Conservation (phyloP, 2,113 vertebrate genomes). For the Candoia aspera region DNA sequence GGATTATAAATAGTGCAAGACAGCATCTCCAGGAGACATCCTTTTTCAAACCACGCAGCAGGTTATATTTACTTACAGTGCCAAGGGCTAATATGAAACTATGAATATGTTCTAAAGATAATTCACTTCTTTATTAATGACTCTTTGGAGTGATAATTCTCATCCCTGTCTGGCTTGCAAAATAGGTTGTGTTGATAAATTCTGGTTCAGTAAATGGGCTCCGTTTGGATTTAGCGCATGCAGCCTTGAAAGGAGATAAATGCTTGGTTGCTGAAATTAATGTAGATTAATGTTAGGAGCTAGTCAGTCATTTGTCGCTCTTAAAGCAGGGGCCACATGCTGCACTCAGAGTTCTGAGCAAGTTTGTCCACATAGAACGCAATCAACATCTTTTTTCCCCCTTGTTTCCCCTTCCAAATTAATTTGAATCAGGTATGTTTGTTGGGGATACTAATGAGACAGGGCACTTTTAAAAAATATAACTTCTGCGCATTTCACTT, state of each 20-base stretch:
- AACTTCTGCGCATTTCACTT: not conserved
- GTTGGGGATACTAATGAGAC: not conserved
- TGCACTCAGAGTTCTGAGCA: not conserved
- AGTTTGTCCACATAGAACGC: not conserved
- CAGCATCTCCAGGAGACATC: not conserved
- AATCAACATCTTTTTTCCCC: not conserved
- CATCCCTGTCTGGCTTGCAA: slow-evolving; percentile 39
- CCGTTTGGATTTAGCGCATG: slow-evolving; percentile 47
- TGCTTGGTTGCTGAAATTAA: slow-evolving; percentile 27
- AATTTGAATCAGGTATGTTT: not conserved
- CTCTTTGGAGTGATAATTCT: slow-evolving; percentile 35
- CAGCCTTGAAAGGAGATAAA: slow-evolving; percentile 29
- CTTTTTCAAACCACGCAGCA: slow-evolving; percentile 13
- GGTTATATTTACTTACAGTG: slow-evolving; percentile 9
- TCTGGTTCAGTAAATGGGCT: slow-evolving; percentile 42
- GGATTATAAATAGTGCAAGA: slow-evolving; percentile 28
- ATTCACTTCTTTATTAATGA: slow-evolving; percentile 50
- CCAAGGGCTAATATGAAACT: slow-evolving; percentile 19
- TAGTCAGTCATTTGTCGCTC: slow-evolving; percentile 19
- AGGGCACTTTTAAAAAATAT: not conserved
- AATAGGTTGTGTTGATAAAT: slow-evolving; percentile 54
- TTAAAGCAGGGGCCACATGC: not conserved
- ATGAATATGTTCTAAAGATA: slow-evolving; percentile 35
- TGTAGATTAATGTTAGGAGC: not conserved
- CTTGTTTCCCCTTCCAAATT: not conserved